phyloP scores from a whole-genome alignment of 2,113 vertebrate species.

The Calyptommatus sinebrachiatus region DNA sequence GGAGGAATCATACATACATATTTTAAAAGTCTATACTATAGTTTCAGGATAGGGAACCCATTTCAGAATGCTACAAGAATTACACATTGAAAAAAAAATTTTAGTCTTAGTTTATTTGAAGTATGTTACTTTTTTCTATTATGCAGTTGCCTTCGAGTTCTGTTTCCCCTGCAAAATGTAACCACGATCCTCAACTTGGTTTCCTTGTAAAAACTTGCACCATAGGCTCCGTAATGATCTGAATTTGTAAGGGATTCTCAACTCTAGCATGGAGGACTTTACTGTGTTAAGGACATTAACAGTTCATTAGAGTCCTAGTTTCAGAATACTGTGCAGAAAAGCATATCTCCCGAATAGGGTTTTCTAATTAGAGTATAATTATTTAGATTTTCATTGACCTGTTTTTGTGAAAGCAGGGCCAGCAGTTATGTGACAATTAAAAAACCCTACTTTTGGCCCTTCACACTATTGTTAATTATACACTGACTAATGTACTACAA shows the following conservation, averaged over 20 bases:
- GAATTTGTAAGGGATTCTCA: background rate
- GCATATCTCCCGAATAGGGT: background rate
- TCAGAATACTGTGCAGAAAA: background rate
- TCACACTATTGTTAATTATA: background rate
- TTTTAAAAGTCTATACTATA: background rate
- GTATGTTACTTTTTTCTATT: too few relatives aligned
- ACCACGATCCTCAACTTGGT: background rate
- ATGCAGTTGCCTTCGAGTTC: background rate
- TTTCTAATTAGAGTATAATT: background rate
- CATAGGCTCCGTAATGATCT: background rate
- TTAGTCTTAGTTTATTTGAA: background rate
- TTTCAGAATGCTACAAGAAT: background rate
- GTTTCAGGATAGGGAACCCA: background rate
- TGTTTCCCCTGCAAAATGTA: background rate
- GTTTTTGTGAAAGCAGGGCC: too few relatives aligned
- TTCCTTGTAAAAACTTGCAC: background rate
- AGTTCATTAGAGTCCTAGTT: background rate
- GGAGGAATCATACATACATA: background rate
- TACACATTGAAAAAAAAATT: background rate
- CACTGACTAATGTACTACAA: background rate
- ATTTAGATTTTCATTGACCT: background rate
- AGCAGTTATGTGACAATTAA: too few relatives aligned
- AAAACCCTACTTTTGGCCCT: too few relatives aligned
- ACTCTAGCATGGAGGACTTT: background rate
- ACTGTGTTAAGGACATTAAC: background rate